Evolutionary conservation across 2,797 vertebrate genomes (phyloP), one percentile per base, ranked within the genome.

Genomic region (Halcyon smyrnensis): DNA sequence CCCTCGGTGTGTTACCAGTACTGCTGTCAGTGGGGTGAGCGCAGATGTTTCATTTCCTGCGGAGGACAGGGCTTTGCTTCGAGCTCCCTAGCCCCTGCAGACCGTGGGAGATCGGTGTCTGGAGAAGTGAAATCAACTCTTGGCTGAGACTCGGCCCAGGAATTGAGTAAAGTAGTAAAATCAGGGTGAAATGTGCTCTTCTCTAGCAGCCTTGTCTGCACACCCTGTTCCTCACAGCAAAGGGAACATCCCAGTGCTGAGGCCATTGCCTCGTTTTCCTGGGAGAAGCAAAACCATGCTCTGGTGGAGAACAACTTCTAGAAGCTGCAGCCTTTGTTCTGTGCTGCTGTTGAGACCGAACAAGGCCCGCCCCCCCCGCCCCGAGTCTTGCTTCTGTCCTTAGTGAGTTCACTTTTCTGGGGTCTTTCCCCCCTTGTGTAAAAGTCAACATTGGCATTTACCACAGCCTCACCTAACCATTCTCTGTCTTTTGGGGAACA

Each of bases 61-160:
- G 1, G 18, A 41, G 59, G 59, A 46, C 20, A 2, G 43, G 8
- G 63, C 21, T 50, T 34, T 41, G 32, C 36, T n/a, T 32, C 5
- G 1, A 45, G 53, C 60, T 54, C 32, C 6, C 1, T 7, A 6
- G 32, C 25, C 62, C 18, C 4, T 24, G 41, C n/a, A 34, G 16
- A 27, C 20, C 9, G 2, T 1, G 36, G 54, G 43, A 24, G 57
- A 17, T 7, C 0, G 0, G 18, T 19, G 62, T 37, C 56, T 51
- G 36, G 30, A 19, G 7, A 45, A 21, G 24, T 18, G 28, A 67
- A 56, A 62, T 63, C 8, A 12, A 14, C 65, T 64, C 37, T 53
- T 20, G 11, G 34, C 67, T 45, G 41, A 70, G 63, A 50, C 23
- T 7, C 3, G 11, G 17, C 48, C 37, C 15, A 8, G 43, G 43